Base-by-base conservation (phyloP, 2,888 invertebrate genomes). In the Amiota mariae region DNA sequence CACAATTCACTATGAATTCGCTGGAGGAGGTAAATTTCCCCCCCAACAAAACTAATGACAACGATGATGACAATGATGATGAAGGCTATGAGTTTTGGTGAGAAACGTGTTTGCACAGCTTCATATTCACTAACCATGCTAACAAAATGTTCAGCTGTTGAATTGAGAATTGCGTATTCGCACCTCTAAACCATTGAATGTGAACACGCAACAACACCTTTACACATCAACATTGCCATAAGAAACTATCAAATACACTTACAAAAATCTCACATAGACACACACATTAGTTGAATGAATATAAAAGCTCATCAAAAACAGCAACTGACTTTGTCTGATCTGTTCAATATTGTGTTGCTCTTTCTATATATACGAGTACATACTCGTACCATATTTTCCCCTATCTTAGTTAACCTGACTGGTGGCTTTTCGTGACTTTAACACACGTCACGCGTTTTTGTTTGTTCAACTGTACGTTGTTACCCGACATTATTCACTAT, bases 381-480 rank as follows among this genome's bases (percentile, higher is more conserved):
- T 24, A 24, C 3, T 2, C 24, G 36, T 36, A 6, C 6, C 6
- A 6, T 36, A 36, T 36, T 36, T 36, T 6, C 36, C 36, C 36
- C 36, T 6, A 36, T 36, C 36, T 36, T 36, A 36, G 36, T 36
- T 36, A 36, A 36, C 36, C 36, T 36, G 36, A 36, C 36, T 36
- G 46, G 46, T 51, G 13, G 61, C 57, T 63, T 51, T 71, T 71
- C 71, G 61, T 61, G 71, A 61, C 71, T 71, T 61, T 71, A 24
- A 20, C 51, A 68, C 68, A 51, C 49, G 18, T 67, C 61, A 18
- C 51, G 57, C 57, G 20, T 56, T n/a, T 56, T 20, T 56, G 10
- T 51, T 47, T 70, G 47, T 59, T 36, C 36, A 36, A 36, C 36
- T 36, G 36, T 36, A 36, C 36, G 36, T 36, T 36, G 2, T 36